Evolutionary conservation across 2,888 invertebrate genomes (phyloP).

Genomic region (Anodontia alba): DNA sequence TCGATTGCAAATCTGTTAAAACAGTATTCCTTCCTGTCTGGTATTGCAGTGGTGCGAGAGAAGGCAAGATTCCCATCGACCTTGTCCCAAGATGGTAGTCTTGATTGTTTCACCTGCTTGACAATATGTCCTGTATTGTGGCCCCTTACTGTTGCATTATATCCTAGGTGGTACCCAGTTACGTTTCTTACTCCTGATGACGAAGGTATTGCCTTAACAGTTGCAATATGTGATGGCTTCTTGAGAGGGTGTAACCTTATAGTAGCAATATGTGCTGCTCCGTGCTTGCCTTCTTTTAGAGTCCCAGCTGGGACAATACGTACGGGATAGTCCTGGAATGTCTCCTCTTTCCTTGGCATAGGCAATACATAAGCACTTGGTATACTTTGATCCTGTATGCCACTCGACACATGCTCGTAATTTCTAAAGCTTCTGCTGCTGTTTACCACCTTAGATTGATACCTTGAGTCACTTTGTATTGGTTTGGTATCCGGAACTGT

Average conservation of each 20-base stretch:
- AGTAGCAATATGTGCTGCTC: conserved; percentile 44
- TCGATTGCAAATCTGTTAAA: conserved; percentile 78
- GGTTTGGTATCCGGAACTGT: conserved; percentile 61
- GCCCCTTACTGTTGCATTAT: conserved; percentile 52
- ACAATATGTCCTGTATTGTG: conserved; percentile 49
- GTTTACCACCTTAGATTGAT: background rate
- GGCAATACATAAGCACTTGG: background rate
- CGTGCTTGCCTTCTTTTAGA: background rate
- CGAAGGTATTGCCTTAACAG: conserved; percentile 46
- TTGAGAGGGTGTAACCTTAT: conserved; percentile 35
- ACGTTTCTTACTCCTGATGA: conserved; percentile 45
- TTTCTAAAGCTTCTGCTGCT: background rate
- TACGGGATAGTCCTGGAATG: background rate
- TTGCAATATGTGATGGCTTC: conserved; percentile 39
- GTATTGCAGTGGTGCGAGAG: conserved; percentile 40
- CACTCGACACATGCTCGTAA: background rate
- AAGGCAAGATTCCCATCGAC: conserved; percentile 53
- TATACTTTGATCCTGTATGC: background rate
- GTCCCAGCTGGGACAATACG: background rate
- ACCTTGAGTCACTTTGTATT: background rate
- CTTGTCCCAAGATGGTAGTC: conserved; percentile 21
- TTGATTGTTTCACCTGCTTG: conserved; percentile 32
- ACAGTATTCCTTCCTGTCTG: conserved; percentile 64
- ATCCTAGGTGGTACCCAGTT: conserved; percentile 50
- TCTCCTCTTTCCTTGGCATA: background rate